These are phyloP conservation scores for Heteropelma amictum DNA, from an alignment of 2,888 invertebrate species.

Conservation along the genomic window DNA sequence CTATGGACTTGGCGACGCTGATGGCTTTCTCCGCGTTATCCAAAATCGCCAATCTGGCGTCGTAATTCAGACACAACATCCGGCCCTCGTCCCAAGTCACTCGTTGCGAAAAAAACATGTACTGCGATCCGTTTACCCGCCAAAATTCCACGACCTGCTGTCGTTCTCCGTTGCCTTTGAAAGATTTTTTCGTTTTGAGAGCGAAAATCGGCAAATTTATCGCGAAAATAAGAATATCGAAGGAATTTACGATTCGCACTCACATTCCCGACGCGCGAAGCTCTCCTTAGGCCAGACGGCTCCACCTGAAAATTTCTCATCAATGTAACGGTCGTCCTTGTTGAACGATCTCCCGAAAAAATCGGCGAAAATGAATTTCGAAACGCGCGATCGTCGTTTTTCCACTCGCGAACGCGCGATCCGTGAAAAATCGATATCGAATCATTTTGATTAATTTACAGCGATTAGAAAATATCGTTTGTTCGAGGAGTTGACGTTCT, in stretches of 20 bases:
- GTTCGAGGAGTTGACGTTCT: neutral
- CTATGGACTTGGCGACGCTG: constrained; percentile 79
- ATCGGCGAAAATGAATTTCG: neutral
- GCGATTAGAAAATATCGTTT: constrained; percentile 23
- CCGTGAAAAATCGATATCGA: neutral
- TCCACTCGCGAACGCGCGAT: too few species aligned
- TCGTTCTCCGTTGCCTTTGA: constrained; percentile 52
- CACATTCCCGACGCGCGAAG: constrained; percentile 48
- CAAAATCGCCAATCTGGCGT: constrained; percentile 74
- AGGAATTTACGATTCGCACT: constrained; percentile 41
- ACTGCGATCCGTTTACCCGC: constrained; percentile 77
- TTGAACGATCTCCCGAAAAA: neutral
- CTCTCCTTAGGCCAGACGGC: constrained; percentile 47
- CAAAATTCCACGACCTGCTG: constrained; percentile 70
- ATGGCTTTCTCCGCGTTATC: constrained; percentile 79
- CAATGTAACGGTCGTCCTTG: constrained; percentile 8
- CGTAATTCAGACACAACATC: constrained; percentile 71
- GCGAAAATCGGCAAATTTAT: neutral
- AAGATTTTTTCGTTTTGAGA: neutral
- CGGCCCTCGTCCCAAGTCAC: constrained; percentile 80
- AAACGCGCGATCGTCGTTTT: neutral
- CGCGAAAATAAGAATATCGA: too few species aligned
- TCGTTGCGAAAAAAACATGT: constrained; percentile 78
- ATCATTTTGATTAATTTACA: constrained; percentile 10
- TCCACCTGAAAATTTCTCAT: constrained; percentile 18